Conservation (phyloP, 2,888 invertebrate genomes). For the Epirrhoe alternata region DNA sequence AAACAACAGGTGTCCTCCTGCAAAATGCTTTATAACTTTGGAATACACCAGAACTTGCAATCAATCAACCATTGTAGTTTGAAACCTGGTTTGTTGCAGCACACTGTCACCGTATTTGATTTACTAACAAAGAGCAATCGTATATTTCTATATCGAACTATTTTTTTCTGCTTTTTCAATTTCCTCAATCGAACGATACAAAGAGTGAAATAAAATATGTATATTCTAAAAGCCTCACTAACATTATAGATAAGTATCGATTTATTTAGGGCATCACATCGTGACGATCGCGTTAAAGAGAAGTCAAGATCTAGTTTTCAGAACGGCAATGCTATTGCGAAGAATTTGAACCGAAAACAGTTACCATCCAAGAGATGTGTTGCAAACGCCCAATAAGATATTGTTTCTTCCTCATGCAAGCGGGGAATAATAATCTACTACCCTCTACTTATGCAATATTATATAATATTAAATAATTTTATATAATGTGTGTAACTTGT, state of each 20-base stretch:
- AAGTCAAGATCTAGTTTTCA: neutral
- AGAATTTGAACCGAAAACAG: no score
- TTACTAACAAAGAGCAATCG: constrained; percentile 3
- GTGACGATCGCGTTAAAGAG: neutral
- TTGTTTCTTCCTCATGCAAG: no score
- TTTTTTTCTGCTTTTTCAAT: neutral
- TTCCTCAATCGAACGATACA: constrained; percentile 3
- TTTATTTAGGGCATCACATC: no score
- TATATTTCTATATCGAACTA: neutral
- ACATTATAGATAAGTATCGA: neutral
- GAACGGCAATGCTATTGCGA: no score
- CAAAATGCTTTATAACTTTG: no score
- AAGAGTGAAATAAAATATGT: neutral
- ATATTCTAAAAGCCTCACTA: neutral
- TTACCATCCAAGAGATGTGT: no score
- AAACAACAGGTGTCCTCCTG: no score
- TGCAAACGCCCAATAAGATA: no score
- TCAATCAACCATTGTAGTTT: neutral
- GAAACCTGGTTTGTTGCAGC: neutral
- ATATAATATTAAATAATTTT: no score
- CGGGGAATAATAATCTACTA: no score
- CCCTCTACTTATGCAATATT: no score
- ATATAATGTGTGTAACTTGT: no score
- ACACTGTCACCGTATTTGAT: neutral
- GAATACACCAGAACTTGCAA: neutral